Evolutionary conservation across 2,888 invertebrate species (phyloP), one percentile per base, ranked within the genome.

Genomic region (Dexiosoma caninum): DNA sequence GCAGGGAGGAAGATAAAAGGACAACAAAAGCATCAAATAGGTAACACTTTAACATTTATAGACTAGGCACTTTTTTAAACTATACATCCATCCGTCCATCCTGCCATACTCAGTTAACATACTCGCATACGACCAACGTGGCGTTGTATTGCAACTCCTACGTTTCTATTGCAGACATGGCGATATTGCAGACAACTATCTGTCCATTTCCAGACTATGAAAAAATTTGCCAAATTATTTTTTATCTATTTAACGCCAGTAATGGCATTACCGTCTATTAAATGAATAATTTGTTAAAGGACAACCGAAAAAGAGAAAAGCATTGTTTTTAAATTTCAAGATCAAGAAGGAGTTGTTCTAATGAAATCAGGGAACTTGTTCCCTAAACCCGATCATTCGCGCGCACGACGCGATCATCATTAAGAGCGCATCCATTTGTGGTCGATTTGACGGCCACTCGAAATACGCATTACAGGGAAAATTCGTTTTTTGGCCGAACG

Each of bases 121-220:
- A 30, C 21, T 30, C 57, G 2, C 7, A 14, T 40, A 51, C 60
- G 42, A 62, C 60, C 60, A 60, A 60, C 23, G 23, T 40, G 16
- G 40, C 9, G 6, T 23, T 16, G 30, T 40, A 23, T 19, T 53
- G 53, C 40, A 21, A 23, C 8, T 49, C 30, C 10, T 9, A 5
- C 49, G 19, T 42, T 6, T 16, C 23, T 16, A 51, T 19, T 30
- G 42, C 14, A 44, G n/a, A 32, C 16, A 51, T 37, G n/a, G 46
- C 30, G 35, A 42, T 35, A 69, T 44, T 57, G 8, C 37, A 53
- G 21, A 8, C 46, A 37, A 30, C 12, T n/a, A 72, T 53, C 30
- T 27, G 59, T 14, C 14, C 40, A 44, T 69, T 32, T 9, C 55
- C 70, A 77, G 77, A 77, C 77, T 49, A 16, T n/a, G 49, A 71